Evolutionary conservation across 2,113 vertebrate genomes (phyloP).

Genomic region (Sinocyclocheilus rhinocerous): DNA sequence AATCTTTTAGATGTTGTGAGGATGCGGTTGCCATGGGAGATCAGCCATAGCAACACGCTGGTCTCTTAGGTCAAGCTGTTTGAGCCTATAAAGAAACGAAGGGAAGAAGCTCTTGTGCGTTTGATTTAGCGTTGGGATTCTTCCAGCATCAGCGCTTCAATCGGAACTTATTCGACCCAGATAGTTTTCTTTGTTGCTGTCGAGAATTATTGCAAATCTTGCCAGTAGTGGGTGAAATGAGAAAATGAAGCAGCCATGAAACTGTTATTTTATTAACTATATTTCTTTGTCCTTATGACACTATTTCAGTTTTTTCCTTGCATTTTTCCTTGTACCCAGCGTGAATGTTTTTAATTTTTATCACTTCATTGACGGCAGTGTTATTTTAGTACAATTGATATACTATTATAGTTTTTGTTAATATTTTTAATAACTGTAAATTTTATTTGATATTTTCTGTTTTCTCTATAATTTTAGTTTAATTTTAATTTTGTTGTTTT

Average conservation of each 20-base stretch:
- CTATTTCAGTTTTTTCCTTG: background rate
- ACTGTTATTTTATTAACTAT: background rate
- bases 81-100: conserved; percentile 10
- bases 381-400: no score
- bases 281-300: background rate
- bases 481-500: no score
- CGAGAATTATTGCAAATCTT: background rate
- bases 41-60: conserved; percentile 52
- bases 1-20: conserved; percentile 37
- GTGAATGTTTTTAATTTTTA: no score
- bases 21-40: conserved; percentile 52
- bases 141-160: conserved; percentile 8
- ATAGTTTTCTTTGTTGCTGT: background rate
- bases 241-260: background rate
- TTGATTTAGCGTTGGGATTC: conserved; percentile 20
- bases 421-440: no score
- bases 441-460: no score
- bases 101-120: conserved; percentile 18
- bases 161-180: conserved; percentile 44
- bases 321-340: background rate
- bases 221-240: background rate
- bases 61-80: conserved; percentile 19
- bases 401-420: no score
- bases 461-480: no score
- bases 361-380: background rate